Percentiles rank a stretch among this genome's conserved stretches.
Evolutionary conservation across 2,113 vertebrate genomes (phyloP).

Genomic region (Paradisaea rubra): DNA sequence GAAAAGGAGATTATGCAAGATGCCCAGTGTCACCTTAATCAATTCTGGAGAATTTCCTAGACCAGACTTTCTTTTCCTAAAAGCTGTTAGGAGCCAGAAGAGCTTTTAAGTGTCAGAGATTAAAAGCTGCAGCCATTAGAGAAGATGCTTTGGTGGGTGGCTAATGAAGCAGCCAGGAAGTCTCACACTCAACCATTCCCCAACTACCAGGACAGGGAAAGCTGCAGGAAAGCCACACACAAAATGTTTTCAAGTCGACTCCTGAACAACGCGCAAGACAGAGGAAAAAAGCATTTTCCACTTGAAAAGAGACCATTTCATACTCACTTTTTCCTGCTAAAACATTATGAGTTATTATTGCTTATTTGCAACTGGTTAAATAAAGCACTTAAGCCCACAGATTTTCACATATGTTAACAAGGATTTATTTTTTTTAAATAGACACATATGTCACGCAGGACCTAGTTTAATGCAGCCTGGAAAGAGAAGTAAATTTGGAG

Average conservation of each 20-base stretch:
- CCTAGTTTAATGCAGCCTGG: neutral
- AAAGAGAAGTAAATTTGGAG: neutral
- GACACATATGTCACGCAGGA: neutral
- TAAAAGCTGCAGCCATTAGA: slow-evolving; percentile 13
- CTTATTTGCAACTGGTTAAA: neutral
- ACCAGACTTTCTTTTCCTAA: neutral
- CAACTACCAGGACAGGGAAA: neutral
- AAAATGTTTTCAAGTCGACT: neutral
- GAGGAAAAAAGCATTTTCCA: neutral
- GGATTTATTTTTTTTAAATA: neutral
- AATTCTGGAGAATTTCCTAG: neutral
- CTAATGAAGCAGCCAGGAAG: neutral
- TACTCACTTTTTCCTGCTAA: neutral
- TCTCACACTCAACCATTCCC: neutral
- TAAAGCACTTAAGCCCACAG: neutral
- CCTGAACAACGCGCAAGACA: neutral
- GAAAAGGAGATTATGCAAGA: neutral
- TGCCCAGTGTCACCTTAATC: neutral
- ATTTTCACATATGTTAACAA: neutral
- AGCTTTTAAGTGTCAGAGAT: neutral
- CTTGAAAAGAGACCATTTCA: neutral
- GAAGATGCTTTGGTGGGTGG: neutral
- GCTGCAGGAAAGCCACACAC: neutral
- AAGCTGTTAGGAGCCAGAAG: neutral
- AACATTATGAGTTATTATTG: neutral